A percentile compares a stretch with the other conserved stretches of the same genome.
These are phyloP conservation scores for Antheraea assamensis DNA, from an alignment of 2,888 invertebrate genomes.

Conservation along the genomic window DNA sequence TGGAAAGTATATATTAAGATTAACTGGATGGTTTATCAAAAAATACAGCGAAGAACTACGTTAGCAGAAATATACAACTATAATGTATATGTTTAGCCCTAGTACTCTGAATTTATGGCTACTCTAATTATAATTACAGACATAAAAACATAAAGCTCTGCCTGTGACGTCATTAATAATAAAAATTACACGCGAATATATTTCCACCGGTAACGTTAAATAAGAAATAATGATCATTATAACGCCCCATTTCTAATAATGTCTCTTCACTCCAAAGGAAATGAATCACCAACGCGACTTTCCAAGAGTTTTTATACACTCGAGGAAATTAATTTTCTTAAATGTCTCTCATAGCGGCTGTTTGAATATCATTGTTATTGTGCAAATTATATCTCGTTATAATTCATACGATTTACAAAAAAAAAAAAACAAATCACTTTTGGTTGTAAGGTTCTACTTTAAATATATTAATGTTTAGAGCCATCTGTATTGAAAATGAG, in stretches of 20 bases:
- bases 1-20: background rate
- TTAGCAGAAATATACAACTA: background rate
- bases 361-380: conserved; percentile 8
- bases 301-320: conserved; percentile 17
- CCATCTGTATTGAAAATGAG: background rate
- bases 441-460: background rate
- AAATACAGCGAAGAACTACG: too few species aligned
- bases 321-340: conserved; percentile 22
- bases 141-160: background rate
- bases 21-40: background rate
- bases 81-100: background rate
- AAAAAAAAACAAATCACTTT: conserved; percentile 8
- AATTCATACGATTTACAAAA: background rate
- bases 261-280: background rate
- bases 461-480: background rate
- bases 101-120: background rate
- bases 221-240: conserved; percentile 7
- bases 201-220: background rate
- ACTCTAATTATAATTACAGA: background rate
- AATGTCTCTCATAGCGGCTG: conserved; percentile 9
- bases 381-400: conserved; percentile 20
- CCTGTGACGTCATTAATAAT: background rate
- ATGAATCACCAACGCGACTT: conserved; percentile 13
- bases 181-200: background rate
- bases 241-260: conserved; percentile 9